Conservation (phyloP, 1,140 invertebrate species). For the Propsilocerus akamusi region DNA sequence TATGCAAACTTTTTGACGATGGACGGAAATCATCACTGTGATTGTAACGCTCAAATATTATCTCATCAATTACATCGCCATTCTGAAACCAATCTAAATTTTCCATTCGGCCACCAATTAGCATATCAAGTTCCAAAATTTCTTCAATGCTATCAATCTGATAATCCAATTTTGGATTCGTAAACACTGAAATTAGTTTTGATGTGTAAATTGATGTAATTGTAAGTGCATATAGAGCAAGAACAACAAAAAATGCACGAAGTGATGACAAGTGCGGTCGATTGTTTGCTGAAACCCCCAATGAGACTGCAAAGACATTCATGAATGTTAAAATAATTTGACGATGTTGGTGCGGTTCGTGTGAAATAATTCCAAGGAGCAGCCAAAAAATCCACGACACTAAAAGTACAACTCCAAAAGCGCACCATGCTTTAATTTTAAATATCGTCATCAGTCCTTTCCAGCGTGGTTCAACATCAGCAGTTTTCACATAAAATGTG, state of each 20-base stretch:
- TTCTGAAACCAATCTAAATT: conserved; percentile 28
- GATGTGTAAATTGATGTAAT: conserved; percentile 29
- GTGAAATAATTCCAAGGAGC: conserved; percentile 20
- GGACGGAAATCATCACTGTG: conserved; percentile 20
- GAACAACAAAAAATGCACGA: conserved; percentile 27
- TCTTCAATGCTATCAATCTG: conserved; percentile 28
- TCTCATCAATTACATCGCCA: conserved; percentile 23
- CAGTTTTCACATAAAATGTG: conserved; percentile 28
- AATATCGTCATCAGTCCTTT: conserved; percentile 27
- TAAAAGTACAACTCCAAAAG: conserved; percentile 20
- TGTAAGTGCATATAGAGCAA: conserved; percentile 29
- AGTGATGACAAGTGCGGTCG: conserved; percentile 24
- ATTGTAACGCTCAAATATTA: conserved; percentile 24
- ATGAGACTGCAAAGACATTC: conserved; percentile 24
- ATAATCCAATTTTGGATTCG: conserved; percentile 25
- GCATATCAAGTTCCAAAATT: conserved; percentile 23
- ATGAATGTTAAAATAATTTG: conserved; percentile 23
- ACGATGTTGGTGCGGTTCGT: conserved; percentile 23
- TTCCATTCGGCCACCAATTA: conserved; percentile 27
- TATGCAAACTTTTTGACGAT: conserved; percentile 17
- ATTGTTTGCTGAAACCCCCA: conserved; percentile 25
- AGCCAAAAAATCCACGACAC: conserved; percentile 26
- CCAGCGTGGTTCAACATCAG: conserved; percentile 24
- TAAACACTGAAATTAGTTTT: conserved; percentile 29
- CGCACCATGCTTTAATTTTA: conserved; percentile 23